Conservation (phyloP, 2,888 invertebrate genomes). For the Agonopterix subpropinquella region DNA sequence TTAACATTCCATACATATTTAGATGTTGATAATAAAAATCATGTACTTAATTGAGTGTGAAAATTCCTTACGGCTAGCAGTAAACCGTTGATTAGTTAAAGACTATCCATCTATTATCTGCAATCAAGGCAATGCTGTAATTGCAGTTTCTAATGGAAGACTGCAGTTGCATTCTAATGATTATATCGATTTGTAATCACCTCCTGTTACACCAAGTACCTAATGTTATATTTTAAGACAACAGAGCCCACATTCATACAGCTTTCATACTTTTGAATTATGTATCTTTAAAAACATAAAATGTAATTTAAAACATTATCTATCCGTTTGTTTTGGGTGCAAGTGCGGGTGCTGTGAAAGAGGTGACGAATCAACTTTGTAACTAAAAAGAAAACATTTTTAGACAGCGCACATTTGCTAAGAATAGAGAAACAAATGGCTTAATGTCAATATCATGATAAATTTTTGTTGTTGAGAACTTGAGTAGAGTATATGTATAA, state of each 20-base stretch:
- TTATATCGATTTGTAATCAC: slow-evolving; percentile 4
- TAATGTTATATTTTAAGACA: background rate
- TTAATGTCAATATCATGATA: no score
- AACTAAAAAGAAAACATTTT: no score
- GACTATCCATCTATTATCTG: slow-evolving; percentile 27
- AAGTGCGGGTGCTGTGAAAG: no score
- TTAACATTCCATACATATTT: background rate
- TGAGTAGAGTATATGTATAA: no score
- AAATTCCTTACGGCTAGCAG: slow-evolving; percentile 14
- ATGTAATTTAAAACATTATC: no score
- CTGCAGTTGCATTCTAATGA: slow-evolving; percentile 11
- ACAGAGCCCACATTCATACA: background rate
- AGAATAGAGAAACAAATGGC: no score
- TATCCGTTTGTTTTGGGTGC: no score
- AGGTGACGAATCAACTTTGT: no score
- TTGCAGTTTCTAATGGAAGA: slow-evolving; percentile 19
- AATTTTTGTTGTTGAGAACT: no score
- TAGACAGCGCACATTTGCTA: no score
- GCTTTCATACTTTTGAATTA: background rate
- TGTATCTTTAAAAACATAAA: background rate
- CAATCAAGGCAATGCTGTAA: slow-evolving; percentile 27
- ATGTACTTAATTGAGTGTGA: slow-evolving; percentile 13
- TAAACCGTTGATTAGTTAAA: slow-evolving; percentile 24
- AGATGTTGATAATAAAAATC: slow-evolving; percentile 2
- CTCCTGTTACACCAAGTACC: slow-evolving; percentile 1